Percentiles rank a stretch among this genome's conserved stretches.
Evolutionary conservation across 2,113 vertebrate species (phyloP).

Genomic region (Syngnathus floridae): DNA sequence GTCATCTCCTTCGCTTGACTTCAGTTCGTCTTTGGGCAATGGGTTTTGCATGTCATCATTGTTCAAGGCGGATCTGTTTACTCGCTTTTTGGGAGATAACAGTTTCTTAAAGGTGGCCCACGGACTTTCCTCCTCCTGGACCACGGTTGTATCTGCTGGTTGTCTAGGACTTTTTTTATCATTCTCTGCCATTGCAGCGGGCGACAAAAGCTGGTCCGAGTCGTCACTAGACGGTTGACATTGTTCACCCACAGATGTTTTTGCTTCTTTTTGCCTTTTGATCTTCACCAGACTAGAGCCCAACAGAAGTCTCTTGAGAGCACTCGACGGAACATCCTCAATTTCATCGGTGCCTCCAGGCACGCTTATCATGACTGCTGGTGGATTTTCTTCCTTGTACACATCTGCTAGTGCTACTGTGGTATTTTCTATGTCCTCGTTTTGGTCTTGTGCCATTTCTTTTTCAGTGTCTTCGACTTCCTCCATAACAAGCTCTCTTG

Average conservation of each 20-base stretch:
- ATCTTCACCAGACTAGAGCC: constrained; percentile 78
- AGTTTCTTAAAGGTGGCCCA: constrained; percentile 91
- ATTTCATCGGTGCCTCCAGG: constrained; percentile 78
- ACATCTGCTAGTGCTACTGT: not conserved
- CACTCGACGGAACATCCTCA: constrained; percentile 77
- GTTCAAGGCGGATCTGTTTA: constrained; percentile 66
- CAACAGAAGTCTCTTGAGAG: constrained; percentile 81
- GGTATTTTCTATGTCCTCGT: constrained; percentile 23
- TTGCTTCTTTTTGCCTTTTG: constrained; percentile 78
- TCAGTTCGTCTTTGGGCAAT: constrained; percentile 66
- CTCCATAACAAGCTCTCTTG: constrained; percentile 35
- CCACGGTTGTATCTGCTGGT: constrained; percentile 35
- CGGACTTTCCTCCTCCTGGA: constrained; percentile 74
- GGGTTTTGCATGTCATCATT: constrained; percentile 61
- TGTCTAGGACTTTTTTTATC: constrained; percentile 74
- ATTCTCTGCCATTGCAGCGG: constrained; percentile 72
- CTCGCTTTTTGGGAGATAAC: constrained; percentile 79
- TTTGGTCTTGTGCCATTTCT: constrained; percentile 20
- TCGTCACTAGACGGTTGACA: constrained; percentile 7
- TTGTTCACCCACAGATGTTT: constrained; percentile 61
- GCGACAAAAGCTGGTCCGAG: constrained; percentile 62
- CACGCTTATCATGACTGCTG: constrained; percentile 49
- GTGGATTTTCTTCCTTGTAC: constrained; percentile 16
- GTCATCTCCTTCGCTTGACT: constrained; percentile 66
- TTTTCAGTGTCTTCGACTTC: constrained; percentile 17